Percentiles rank a stretch among this genome's conserved stretches.
phyloP scores from a whole-genome alignment of 2,888 invertebrate species.

The Dryobota labecula region DNA sequence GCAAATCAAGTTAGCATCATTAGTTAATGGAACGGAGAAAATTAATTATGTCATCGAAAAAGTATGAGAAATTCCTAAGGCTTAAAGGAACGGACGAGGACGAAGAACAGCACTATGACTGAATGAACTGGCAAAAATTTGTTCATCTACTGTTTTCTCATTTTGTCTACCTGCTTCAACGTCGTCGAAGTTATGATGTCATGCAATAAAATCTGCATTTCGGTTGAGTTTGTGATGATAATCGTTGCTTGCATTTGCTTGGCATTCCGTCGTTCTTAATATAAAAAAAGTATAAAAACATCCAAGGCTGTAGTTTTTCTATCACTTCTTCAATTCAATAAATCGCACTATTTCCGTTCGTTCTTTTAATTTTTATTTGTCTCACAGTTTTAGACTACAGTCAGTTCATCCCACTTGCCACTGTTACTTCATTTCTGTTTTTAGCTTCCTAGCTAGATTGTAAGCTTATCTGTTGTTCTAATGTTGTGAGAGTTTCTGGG shows the following conservation, averaged over 20 bases:
- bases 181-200: background rate
- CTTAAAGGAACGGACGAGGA: background rate
- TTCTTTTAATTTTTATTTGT: constrained; percentile 21
- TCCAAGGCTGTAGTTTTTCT: constrained; percentile 51
- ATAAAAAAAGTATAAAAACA: constrained; percentile 44
- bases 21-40: background rate
- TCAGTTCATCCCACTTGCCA: constrained; percentile 6
- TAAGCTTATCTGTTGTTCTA: constrained; percentile 41
- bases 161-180: constrained; percentile 8
- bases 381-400: constrained; percentile 7
- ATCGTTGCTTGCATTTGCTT: constrained; percentile 28
- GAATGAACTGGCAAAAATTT: background rate
- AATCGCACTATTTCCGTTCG: constrained; percentile 30
- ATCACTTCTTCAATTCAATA: constrained; percentile 27
- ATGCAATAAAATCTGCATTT: constrained; percentile 36
- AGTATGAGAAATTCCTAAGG: background rate
- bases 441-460: constrained; percentile 28
- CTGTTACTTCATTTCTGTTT: constrained; percentile 35
- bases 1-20: constrained; percentile 5
- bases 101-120: background rate
- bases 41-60: constrained; percentile 10
- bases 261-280: constrained; percentile 26
- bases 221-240: constrained; percentile 27
- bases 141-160: background rate
- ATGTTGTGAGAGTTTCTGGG: constrained; percentile 27